These are phyloP conservation scores for Dyspetes luteomarginatus DNA, from an alignment of 2,888 invertebrate species.

Conservation along the genomic window DNA sequence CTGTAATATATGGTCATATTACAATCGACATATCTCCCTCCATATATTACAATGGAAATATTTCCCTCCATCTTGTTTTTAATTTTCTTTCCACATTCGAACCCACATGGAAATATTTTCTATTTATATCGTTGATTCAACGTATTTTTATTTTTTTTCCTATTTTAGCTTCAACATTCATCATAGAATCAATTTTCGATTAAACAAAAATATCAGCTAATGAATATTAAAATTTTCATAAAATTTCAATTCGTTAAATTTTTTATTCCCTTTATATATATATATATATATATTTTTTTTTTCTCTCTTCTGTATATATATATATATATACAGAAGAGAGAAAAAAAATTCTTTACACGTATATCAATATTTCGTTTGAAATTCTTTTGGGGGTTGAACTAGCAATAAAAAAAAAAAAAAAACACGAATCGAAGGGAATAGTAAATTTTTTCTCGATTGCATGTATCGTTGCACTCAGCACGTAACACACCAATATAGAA, in stretches of 20 bases:
- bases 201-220: too few relatives aligned
- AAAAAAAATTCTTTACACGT: not conserved
- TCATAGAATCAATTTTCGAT: too few relatives aligned
- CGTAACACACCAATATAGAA: conserved; percentile 11
- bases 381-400: not conserved
- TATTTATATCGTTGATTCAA: too few relatives aligned
- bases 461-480: conserved; percentile 23
- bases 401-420: conserved; percentile 30
- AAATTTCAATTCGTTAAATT: too few relatives aligned
- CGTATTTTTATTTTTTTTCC: too few relatives aligned
- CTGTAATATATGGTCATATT: too few relatives aligned
- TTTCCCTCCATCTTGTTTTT: not conserved
- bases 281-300: too few relatives aligned
- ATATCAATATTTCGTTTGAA: not conserved
- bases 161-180: too few relatives aligned
- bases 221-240: too few relatives aligned
- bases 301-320: too few relatives aligned
- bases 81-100: not conserved
- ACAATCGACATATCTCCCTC: not conserved
- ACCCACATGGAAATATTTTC: not conserved
- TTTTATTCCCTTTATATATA: too few relatives aligned
- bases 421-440: not conserved
- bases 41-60: not conserved
- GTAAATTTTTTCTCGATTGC: not conserved
- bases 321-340: not conserved